A percentile compares a stretch with the other conserved stretches of the same genome.
Conservation (phyloP, 92 coral and sea anemone species). For the Heliopora coerulea region DNA sequence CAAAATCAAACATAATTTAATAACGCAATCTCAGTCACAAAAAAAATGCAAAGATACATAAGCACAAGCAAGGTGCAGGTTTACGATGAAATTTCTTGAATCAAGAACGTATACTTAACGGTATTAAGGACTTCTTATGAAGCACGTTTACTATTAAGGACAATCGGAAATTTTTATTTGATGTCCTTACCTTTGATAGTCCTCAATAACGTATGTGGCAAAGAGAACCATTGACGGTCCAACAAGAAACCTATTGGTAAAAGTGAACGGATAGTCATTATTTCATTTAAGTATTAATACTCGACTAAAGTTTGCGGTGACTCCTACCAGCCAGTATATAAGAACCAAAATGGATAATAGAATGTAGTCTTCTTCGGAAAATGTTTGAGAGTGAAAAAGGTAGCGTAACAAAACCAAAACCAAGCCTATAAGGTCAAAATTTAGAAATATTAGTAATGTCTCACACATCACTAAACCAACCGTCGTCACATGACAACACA, state of each 20-base stretch:
- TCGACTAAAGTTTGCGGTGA: neutral
- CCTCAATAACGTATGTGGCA: conserved; percentile 78
- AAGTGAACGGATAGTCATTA: too few relatives aligned
- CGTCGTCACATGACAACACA: too few relatives aligned
- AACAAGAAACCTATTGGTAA: conserved; percentile 97
- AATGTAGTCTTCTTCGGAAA: conserved; percentile 83
- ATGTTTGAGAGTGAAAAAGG: conserved; percentile 94
- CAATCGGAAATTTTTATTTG: too few relatives aligned
- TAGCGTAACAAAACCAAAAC: conserved; percentile 98
- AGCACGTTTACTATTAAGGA: too few relatives aligned
- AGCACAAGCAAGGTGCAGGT: too few relatives aligned
- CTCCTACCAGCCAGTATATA: conserved; percentile 94
- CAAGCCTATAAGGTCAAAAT: conserved; percentile 68
- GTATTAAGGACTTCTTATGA: too few relatives aligned
- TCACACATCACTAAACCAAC: too few relatives aligned
- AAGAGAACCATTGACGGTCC: conserved; percentile 90
- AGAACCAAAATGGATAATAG: conserved; percentile 97
- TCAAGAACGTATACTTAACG: too few relatives aligned
- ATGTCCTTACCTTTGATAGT: conserved; percentile 75
- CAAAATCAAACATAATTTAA: neutral
- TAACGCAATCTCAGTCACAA: neutral
- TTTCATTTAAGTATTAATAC: too few relatives aligned
- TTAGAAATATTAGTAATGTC: too few relatives aligned
- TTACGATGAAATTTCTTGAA: too few relatives aligned
- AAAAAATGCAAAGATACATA: neutral